A percentile compares a stretch with the other conserved stretches of the same genome.
These are phyloP conservation scores for Trogon melanurus DNA, from an alignment of 2,113 vertebrate genomes.

Conservation along the genomic window DNA sequence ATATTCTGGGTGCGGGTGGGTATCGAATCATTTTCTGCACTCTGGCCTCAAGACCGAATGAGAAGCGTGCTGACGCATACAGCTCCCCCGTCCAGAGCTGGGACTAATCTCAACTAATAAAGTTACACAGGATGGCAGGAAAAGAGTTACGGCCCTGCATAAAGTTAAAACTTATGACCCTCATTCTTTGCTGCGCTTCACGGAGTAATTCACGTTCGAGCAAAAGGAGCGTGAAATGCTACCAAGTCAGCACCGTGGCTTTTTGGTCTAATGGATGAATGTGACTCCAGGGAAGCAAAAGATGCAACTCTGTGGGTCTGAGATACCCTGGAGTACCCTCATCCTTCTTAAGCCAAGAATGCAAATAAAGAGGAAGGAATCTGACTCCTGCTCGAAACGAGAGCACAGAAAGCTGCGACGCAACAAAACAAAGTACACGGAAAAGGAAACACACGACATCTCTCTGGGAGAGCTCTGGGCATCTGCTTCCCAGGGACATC, in stretches of 20 bases:
- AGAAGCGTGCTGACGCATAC: background rate
- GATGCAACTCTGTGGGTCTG: background rate
- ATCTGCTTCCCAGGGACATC: background rate
- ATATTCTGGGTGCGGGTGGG: background rate
- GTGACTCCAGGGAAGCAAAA: background rate
- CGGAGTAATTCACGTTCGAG: background rate
- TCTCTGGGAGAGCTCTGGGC: background rate
- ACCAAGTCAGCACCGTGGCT: background rate
- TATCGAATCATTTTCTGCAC: background rate
- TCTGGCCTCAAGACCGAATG: background rate
- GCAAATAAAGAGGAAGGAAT: background rate
- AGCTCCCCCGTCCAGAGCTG: background rate
- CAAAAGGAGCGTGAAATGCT: background rate
- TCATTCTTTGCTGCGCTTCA: background rate
- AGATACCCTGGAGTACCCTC: background rate
- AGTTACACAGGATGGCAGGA: background rate
- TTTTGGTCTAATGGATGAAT: background rate
- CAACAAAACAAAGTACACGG: accelerated
- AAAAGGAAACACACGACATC: background rate
- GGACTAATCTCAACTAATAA: background rate
- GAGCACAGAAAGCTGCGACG: background rate
- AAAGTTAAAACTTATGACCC: background rate
- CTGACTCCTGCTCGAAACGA: background rate
- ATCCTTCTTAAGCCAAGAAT: background rate
- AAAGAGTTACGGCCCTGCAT: background rate